Evolutionary conservation across 1,140 invertebrate species (phyloP).

Genomic region (Pectinophora gossypiella): DNA sequence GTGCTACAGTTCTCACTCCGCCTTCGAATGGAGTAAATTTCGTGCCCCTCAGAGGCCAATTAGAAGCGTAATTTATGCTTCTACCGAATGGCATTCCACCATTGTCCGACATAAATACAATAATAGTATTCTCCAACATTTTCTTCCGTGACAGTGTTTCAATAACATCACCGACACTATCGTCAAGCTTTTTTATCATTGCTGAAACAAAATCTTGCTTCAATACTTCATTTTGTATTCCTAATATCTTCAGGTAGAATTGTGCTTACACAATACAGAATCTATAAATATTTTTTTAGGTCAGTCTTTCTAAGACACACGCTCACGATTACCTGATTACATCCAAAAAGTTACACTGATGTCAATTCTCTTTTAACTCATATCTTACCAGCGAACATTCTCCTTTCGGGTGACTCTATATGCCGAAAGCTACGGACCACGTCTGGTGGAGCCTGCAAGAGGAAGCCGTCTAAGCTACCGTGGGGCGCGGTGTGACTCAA

Average conservation of each 20-base stretch:
- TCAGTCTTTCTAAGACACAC: no score
- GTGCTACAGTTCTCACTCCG: slow-evolving; percentile 84
- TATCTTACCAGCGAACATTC: slow-evolving; percentile 86
- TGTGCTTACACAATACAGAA: no score
- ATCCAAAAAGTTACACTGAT: no score
- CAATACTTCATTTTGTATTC: no score
- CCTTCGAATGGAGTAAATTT: slow-evolving; percentile 94
- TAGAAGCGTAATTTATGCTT: slow-evolving; percentile 87
- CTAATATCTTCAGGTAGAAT: no score
- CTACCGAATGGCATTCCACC: slow-evolving; percentile 85
- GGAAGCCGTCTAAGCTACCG: slow-evolving; percentile 43
- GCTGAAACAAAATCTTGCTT: slow-evolving; percentile 78
- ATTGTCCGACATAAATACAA: slow-evolving; percentile 87
- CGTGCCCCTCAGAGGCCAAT: slow-evolving; percentile 89
- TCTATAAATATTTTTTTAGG: no score
- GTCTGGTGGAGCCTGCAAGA: slow-evolving; percentile 70
- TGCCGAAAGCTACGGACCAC: slow-evolving; percentile 84
- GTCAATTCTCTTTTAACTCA: no score
- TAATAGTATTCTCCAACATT: slow-evolving; percentile 79
- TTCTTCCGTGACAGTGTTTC: slow-evolving; percentile 42
- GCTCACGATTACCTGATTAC: no score
- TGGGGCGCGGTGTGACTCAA: slow-evolving; percentile 85
- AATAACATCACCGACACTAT: slow-evolving; percentile 85
- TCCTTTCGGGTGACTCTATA: slow-evolving; percentile 83
- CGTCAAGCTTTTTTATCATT: slow-evolving; percentile 91